Percentiles rank a stretch among this genome's conserved stretches.
phyloP scores from a whole-genome alignment of 2,797 vertebrate genomes.

The Hypotaenidia okinawae region DNA sequence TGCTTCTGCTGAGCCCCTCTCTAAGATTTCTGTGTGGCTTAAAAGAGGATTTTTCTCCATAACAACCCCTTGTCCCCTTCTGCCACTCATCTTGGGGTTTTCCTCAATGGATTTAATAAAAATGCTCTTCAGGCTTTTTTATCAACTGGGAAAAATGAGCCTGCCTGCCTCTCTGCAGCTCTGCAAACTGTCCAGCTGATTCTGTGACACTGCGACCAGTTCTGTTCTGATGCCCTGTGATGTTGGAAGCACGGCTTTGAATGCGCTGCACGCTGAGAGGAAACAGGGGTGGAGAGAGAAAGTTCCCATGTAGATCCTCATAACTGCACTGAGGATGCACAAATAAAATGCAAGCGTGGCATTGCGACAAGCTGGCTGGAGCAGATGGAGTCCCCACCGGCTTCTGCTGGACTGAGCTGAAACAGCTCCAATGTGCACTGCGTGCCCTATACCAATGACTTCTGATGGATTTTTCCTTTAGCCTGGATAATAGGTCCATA shows the following conservation, averaged over 20 bases:
- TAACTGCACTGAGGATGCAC: background rate
- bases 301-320: background rate
- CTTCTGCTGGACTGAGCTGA: background rate
- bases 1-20: background rate
- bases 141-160: slow-evolving; percentile 40
- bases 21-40: background rate
- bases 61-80: slow-evolving; percentile 15
- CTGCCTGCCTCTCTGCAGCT: background rate
- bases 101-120: slow-evolving; percentile 52
- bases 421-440: background rate
- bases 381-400: slow-evolving; percentile 9
- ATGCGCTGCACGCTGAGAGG: background rate
- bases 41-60: slow-evolving; percentile 44
- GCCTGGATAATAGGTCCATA: background rate
- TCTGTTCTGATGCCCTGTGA: background rate
- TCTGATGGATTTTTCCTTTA: slow-evolving; percentile 10
- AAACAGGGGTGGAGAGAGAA: background rate
- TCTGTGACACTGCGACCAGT: accelerated
- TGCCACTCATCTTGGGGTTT: slow-evolving; percentile 3
- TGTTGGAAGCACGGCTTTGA: background rate
- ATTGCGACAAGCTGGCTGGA: background rate
- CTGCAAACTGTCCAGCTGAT: slow-evolving; percentile 35
- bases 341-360: background rate
- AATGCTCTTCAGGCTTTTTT: slow-evolving; percentile 31
- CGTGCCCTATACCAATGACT: accelerated